phyloP scores from a whole-genome alignment of 1,140 invertebrate species.

The Tribolium madens region DNA sequence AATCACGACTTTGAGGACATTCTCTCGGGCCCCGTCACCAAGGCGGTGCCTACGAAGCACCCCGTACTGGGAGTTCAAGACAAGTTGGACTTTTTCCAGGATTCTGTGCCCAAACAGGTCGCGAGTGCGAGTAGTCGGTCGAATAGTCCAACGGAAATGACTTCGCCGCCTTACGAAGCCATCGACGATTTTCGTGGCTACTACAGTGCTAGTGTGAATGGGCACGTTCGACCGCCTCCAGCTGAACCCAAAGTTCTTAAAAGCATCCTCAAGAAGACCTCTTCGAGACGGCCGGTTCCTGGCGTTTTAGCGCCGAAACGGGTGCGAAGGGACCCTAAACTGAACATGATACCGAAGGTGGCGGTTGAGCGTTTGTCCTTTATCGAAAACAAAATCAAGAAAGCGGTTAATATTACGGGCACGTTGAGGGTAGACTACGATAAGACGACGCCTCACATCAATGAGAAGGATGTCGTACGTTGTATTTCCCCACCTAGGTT shows the following conservation, averaged over 20 bases:
- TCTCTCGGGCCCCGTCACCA: constrained; percentile 37
- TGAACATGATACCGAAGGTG: constrained; percentile 30
- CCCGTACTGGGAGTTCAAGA: too few relatives aligned
- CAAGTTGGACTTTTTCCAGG: constrained; percentile 45
- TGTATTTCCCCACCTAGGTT: constrained; percentile 16
- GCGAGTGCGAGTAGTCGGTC: constrained; percentile 16
- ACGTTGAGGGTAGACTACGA: constrained; percentile 42
- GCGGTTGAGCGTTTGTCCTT: neutral
- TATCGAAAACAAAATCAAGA: constrained; percentile 27
- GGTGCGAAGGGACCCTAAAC: neutral
- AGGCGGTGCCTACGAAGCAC: constrained; percentile 3
- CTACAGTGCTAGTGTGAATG: neutral
- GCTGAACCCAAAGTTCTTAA: neutral
- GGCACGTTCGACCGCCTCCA: neutral
- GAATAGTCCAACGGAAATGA: constrained; percentile 23
- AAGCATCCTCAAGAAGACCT: constrained; percentile 37
- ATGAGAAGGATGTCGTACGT: constrained; percentile 33
- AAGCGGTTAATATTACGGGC: constrained; percentile 14
- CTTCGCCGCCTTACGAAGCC: constrained; percentile 42
- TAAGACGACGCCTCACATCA: constrained; percentile 36
- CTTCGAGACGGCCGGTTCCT: neutral
- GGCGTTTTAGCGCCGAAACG: neutral
- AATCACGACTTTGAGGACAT: constrained; percentile 36
- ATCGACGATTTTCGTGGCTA: constrained; percentile 41
- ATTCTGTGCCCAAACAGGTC: neutral